These are phyloP conservation scores for Xiphophorus birchmanni DNA, from an alignment of 2,797 vertebrate species.

Conservation along the genomic window DNA sequence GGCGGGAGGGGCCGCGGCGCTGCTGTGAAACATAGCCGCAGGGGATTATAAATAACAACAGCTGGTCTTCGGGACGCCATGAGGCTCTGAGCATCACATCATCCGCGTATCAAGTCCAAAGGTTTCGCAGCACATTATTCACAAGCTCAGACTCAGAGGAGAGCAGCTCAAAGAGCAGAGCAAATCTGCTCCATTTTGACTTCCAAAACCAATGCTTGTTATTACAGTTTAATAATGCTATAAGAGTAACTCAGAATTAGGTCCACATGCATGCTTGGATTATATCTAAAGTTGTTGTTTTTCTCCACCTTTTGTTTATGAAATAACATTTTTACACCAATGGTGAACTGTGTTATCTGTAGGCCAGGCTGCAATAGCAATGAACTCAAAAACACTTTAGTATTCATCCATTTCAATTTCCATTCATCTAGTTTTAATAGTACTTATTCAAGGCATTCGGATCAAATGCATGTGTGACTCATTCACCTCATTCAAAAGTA, in stretches of 20 bases:
- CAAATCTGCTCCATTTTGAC: neutral
- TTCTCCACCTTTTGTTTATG: neutral
- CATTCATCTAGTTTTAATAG: neutral
- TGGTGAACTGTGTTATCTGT: neutral
- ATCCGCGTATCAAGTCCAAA: slow-evolving; percentile 34
- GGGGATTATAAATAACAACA: slow-evolving; percentile 87
- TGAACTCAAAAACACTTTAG: neutral
- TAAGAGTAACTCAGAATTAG: neutral
- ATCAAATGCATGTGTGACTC: neutral
- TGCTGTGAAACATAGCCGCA: slow-evolving; percentile 75
- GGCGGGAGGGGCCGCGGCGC: slow-evolving; percentile 54
- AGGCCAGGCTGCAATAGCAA: neutral
- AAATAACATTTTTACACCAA: neutral
- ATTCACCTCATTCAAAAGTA: neutral
- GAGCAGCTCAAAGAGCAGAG: slow-evolving; percentile 6
- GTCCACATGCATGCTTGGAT: neutral
- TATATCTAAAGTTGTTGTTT: neutral
- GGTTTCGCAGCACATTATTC: slow-evolving; percentile 35
- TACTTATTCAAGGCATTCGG: neutral
- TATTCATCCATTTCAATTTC: neutral
- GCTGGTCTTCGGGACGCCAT: slow-evolving; percentile 81
- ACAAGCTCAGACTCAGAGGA: slow-evolving; percentile 1
- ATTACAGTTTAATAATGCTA: neutral
- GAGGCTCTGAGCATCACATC: slow-evolving; percentile 64
- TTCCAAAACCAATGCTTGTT: neutral